Evolutionary conservation across 2,797 vertebrate genomes (phyloP), one percentile per base, ranked within the genome.

Genomic region (Cirrhinus mrigala): DNA sequence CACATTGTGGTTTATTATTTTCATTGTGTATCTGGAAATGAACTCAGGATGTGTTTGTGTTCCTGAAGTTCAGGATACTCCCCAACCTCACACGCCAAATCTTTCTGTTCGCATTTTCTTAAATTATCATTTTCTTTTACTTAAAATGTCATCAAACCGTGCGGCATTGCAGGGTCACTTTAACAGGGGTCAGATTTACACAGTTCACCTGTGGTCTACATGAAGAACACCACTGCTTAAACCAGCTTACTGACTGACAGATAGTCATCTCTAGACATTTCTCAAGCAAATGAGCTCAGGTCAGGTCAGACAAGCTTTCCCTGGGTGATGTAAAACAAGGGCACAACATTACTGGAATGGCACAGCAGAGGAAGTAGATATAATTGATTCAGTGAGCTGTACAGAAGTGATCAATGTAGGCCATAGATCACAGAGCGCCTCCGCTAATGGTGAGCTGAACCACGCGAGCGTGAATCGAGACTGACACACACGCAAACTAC

Each of bases 351-450:
- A 73, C 68, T 15, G 24, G 68, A 69, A 54, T n/a, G 50, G 29
- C 69, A 46, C 48, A 62, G 62, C 40, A 44, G 37, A 78, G 81
- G 46, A 64, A 68, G 70, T 33, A 22, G n/a, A 76, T 54, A 1
- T 54, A 44, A 74, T 74, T 37, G 64, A 58, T 73, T 64, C 22
- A 56, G 58, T 48, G 44, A 60, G 24, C 64, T 68, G 48, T 48
- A 40, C 37, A 50, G 60, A 71, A 58, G 75, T 64, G 44, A 64
- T 52, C 58, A 11, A 52, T 82, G 71, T 78, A 20, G 27, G 80
- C 74, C 79, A n/a, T 70, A 44, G 68, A 66, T 60, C 56, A 60
- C 54, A 37, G 79, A 54, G 79, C 50, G 10, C 66, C 22, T 24
- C 22, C 16, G 69, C 64, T 60, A 33, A 33, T 66, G 54, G 12